Evolutionary conservation across 2,888 invertebrate species (phyloP), one percentile per base, ranked within the genome.

Genomic region (Entomobrya proxima): DNA sequence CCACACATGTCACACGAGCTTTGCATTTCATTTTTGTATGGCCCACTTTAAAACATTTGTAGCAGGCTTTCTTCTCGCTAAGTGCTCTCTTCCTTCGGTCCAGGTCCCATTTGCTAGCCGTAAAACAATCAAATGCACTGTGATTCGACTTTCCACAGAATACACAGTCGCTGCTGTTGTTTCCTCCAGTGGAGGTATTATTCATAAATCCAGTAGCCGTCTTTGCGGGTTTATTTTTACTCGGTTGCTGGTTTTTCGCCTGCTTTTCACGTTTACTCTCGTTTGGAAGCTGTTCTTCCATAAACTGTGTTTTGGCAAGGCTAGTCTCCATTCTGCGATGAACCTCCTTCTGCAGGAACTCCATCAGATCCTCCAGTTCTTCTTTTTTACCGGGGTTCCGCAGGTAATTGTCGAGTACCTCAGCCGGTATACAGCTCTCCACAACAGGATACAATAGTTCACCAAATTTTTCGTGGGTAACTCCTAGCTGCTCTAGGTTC

Each of bases 311-410:
- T 27, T 30, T 7, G 4, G 72, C 47, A 6, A 40, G n/a, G 1
- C 5, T 9, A 6, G 13, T 7, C 15, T 47, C 44, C n/a, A n/a
- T 11, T 15, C 15, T 4, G 1, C 47, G 21, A 11, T 18, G 44
- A 1, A 72, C 72, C 47, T 72, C 72, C 15, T 7, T 30, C 13
- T 72, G 24, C 7, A 72, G 72, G 72, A 72, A 72, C 1, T 44
- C 11, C 30, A 72, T 1, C 1, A 72, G 24, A 13, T 47, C 52
- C 1, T 32, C 21, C 1, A 52, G 15, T 18, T 75, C 21, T 15
- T 75, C 35, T n/a, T 52, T 52, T n/a, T 2, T 7, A 1, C 32
- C 9, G 15, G 52, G 21, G 7, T n/a, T 6, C 32, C 18, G 2
- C 72, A 72, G 27, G 72, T 27, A 72, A 13, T n/a, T 13, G n/a